A percentile compares a stretch with the other conserved stretches of the same genome.
Conservation (phyloP, 2,888 invertebrate genomes). For the Agrotis exclamationis region DNA sequence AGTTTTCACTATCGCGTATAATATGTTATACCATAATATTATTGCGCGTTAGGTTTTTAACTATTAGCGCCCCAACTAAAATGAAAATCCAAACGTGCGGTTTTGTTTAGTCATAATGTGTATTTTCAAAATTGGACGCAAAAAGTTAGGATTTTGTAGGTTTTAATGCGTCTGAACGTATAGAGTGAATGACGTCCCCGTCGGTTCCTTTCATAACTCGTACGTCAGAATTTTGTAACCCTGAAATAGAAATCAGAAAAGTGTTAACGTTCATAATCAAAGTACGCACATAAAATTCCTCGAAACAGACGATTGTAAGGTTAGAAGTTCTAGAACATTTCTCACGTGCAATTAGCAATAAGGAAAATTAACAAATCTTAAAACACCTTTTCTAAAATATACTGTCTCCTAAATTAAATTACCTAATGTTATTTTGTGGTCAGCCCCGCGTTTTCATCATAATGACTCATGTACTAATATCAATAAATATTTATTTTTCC, state of each 20-base stretch:
- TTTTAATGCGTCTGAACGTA: not conserved
- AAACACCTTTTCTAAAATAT: conserved; percentile 25
- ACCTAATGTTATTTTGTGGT: conserved; percentile 24
- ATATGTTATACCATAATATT: no score
- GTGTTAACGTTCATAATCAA: conserved; percentile 23
- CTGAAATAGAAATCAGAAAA: conserved; percentile 30
- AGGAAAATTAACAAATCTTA: conserved; percentile 40
- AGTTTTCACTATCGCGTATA: no score
- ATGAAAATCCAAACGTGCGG: not conserved
- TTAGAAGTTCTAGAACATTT: conserved; percentile 12
- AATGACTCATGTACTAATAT: conserved; percentile 27
- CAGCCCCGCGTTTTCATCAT: conserved; percentile 13
- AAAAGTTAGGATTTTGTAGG: not conserved
- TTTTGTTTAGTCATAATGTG: not conserved
- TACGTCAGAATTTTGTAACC: conserved; percentile 20
- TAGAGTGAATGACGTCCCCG: conserved; percentile 33
- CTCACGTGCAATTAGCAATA: conserved; percentile 24
- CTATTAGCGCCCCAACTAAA: no score
- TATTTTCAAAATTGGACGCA: no score
- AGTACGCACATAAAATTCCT: conserved; percentile 15
- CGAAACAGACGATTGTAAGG: not conserved
- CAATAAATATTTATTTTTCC: conserved; percentile 14
- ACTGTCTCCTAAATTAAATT: conserved; percentile 23
- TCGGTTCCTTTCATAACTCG: conserved; percentile 12
- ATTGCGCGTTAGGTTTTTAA: no score